Evolutionary conservation across 1,140 invertebrate species (phyloP), one percentile per base, ranked within the genome.

Genomic region (Colletes gigas): DNA sequence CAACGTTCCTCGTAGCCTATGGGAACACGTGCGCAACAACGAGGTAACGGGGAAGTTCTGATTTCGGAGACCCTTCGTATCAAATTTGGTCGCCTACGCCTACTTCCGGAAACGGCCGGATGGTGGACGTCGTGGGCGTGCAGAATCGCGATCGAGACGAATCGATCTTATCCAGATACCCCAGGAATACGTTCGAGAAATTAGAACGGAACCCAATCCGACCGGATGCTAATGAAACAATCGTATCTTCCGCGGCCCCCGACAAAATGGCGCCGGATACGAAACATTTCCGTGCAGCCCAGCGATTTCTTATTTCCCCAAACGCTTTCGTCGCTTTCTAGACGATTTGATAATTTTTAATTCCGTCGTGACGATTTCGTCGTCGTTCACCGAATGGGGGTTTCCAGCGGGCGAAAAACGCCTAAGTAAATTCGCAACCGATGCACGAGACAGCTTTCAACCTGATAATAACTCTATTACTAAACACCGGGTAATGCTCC

Each of bases 71-170:
- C 50, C 44, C 59, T 67, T 30, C 19, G 41, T 78, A 78, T 78
- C 76, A 78, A 78, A 71, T 78, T 78, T 57, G 67, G 76, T 78
- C 76, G 62, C 75, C 75, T 70, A 78, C 75, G 67, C 76, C 76
- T 71, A 78, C 76, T 71, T 78, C 76, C 76, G 76, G 54, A 69
- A 69, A 10, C 54, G 9, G 55, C 66, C 75, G 75, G 75, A 77
- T 71, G 76, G 55, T 67, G 76, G 76, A 78, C 14, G 47, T 54
- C 30, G 76, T 71, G 67, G 76, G 57, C 67, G 76, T 63, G 50
- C 9, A 3, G 57, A n/a, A 78, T 78, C 57, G 76, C 30, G 76
- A 78, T 78, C 76, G 39, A 78, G 57, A 78, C 68, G 66, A 68
- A 78, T 78, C 47, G 41, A 66, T 66, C 44, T 57, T 47, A 47